Base-by-base conservation (phyloP, 2,888 invertebrate genomes). In the Chalcis sispes region DNA sequence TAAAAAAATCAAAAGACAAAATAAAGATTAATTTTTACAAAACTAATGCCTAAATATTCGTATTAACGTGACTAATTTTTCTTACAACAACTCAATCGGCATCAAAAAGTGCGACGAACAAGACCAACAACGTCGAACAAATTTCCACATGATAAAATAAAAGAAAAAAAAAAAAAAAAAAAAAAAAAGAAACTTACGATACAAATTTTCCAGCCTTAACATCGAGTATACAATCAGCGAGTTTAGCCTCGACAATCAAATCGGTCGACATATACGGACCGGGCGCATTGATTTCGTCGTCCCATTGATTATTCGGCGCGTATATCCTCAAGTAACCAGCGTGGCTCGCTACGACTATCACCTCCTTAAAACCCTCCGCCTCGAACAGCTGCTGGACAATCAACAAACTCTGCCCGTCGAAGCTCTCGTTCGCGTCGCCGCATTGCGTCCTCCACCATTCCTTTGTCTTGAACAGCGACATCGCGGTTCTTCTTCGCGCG, bases 401-500 rank as follows among this genome's bases (percentile, higher is more conserved):
- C 23, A 87, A 71, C 40, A 89, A 75, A 72, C 86, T 84, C 40
- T 82, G 85, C 13, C 82, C 77, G 80, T 94, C 93, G 89, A 93
- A 93, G 80, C 90, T 89, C 86, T 93, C 93, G 52, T 91, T 90
- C 62, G 90, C 91, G 25, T 92, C 93, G 20, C 93, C 93, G 83
- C 93, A 94, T 65, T 92, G 91, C 15, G 94, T 93, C 20, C 93
- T 91, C 97, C 98, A 98, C 93, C 96, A 96, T 83, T 95, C 94
- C 84, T 95, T 93, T 10, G 95, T 92, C 91, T 96, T 97, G 87
- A 98, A 98, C 83, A 98, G 90, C 1, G 98, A 98, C 98, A 98
- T 98, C 65, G 25, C 79, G 15, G 13, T 2, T 36, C 10, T 36
- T 10, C 10, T 36, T 36, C 36, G 4, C 36, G 27, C 20, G 56